Base-by-base conservation (phyloP, 2,113 vertebrate species). In the Centropristis striata region DNA sequence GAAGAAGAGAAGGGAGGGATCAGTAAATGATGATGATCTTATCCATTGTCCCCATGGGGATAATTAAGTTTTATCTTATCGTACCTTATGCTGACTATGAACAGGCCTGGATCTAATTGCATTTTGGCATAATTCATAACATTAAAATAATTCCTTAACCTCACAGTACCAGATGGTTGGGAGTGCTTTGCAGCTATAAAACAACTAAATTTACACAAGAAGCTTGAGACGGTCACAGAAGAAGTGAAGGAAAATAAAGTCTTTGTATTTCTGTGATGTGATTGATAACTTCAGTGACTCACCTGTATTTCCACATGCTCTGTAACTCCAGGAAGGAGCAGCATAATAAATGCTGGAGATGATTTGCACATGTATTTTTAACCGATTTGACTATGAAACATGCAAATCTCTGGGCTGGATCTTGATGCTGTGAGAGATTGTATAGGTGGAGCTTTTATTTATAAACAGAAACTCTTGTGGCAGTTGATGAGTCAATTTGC, bases 401-500 rank as follows among this genome's bases (percentile, higher is more conserved):
- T 92, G 90, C 89, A 93, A 93, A 93, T 84, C 2, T 70, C 50
- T 49, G 21, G 51, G 47, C 32, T 36, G 68, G 67, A 66, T 70
- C 70, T 55, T 64, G 76, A 54, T 69, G 67, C 77, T 67, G 67
- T 2, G 78, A 85, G 71, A 78, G 57, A 67, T 85, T 73, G 64
- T 68, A 79, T 71, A 81, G 84, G 70, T 39, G 39, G 36, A 50
- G 71, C 75, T 81, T 83, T 65, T 71, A 84, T 85, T 83, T 87
- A 71, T 81, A 81, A 86, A 81, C 71, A 87, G 55, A 65, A 21
- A 61, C 66, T 54, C 60, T 67, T 14, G 70, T 86, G 92, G 87
- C 91, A 77, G 92, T 92, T 92, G 91, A 90, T 76, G 32, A 69
- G 79, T 37, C 13, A 12, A 91, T 93, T 94, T 92, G 92, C 74